Evolutionary conservation across 2,888 invertebrate genomes (phyloP).

Genomic region (Apamea anceps): DNA sequence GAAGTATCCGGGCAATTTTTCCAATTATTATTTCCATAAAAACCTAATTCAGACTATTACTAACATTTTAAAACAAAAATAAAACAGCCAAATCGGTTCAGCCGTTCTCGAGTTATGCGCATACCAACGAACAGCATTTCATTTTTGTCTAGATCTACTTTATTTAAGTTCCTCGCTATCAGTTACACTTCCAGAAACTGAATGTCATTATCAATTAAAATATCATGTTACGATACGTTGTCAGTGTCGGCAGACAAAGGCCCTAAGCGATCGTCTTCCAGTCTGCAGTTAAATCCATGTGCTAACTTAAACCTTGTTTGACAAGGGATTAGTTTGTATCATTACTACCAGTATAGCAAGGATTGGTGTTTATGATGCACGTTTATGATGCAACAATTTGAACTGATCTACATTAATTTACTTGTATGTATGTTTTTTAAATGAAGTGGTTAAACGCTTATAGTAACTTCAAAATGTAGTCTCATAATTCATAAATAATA

Average conservation of each 20-base stretch:
- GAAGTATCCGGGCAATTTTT: not conserved
- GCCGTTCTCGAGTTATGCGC: not conserved
- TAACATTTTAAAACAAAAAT: not conserved
- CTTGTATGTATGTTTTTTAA: not conserved
- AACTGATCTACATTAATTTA: not conserved
- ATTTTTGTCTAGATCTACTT: not conserved
- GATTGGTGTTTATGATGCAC: not conserved
- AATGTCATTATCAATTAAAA: not conserved
- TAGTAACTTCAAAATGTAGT: not conserved
- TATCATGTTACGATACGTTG: conserved; percentile 57
- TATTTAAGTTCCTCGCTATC: not conserved
- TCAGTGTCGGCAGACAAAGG: conserved; percentile 38
- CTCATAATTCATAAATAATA: not conserved
- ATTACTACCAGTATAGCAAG: conserved; percentile 8
- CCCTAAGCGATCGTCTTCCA: conserved; percentile 68
- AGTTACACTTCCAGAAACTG: not conserved
- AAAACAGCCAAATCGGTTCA: not conserved
- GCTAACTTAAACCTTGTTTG: conserved; percentile 68
- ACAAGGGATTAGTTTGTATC: conserved; percentile 64
- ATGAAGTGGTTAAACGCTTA: not conserved
- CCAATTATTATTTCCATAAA: not conserved
- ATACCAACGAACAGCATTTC: not conserved
- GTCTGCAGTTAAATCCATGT: conserved; percentile 68
- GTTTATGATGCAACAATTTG: not conserved
- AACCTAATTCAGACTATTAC: not conserved